These are phyloP conservation scores for Theretra japonica DNA, from an alignment of 2,888 invertebrate genomes.

Conservation along the genomic window DNA sequence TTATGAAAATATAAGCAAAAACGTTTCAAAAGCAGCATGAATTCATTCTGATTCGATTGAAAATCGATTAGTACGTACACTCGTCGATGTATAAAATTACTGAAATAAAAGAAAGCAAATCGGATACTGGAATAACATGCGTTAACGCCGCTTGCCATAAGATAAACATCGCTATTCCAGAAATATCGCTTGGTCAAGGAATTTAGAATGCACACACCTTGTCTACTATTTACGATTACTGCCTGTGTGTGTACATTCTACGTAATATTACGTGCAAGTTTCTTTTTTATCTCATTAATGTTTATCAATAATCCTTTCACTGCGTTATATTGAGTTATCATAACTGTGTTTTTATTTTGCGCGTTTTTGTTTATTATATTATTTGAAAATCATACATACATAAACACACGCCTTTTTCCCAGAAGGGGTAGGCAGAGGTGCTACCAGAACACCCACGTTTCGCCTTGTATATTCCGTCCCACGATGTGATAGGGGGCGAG, in stretches of 20 bases:
- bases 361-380: neutral
- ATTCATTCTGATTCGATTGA: conserved; percentile 45
- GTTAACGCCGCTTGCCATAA: conserved; percentile 61
- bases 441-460: no score
- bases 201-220: conserved; percentile 65
- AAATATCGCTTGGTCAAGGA: conserved; percentile 70
- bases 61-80: conserved; percentile 60
- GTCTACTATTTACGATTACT: conserved; percentile 54
- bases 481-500: no score
- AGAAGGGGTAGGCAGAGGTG: no score
- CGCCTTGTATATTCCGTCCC: no score
- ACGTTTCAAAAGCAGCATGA: conserved; percentile 36
- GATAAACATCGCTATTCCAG: conserved; percentile 71
- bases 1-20: conserved; percentile 41
- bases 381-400: no score
- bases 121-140: conserved; percentile 70
- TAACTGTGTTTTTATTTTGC: neutral
- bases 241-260: conserved; percentile 30
- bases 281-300: neutral
- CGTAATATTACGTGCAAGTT: conserved; percentile 5
- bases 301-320: conserved; percentile 19
- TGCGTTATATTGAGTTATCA: neutral
- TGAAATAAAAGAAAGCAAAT: conserved; percentile 73
- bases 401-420: no score
- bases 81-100: conserved; percentile 68